phyloP scores from a whole-genome alignment of 2,888 invertebrate species.

The Nebria salina region DNA sequence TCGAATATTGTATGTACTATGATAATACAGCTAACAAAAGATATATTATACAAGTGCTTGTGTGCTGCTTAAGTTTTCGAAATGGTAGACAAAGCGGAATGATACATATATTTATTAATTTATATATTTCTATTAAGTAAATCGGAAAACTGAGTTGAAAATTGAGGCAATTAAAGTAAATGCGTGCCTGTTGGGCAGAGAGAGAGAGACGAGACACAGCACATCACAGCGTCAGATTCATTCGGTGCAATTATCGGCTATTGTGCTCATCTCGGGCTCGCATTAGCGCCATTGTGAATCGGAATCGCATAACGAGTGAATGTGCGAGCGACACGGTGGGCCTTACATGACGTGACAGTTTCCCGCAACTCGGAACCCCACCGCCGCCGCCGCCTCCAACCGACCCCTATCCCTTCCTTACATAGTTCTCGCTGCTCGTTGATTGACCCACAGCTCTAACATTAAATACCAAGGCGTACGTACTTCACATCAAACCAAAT shows the following conservation, averaged over 20 bases:
- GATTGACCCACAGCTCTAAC: too few relatives aligned
- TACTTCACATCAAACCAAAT: too few relatives aligned
- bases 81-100: too few relatives aligned
- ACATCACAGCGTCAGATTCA: slow-evolving; percentile 43
- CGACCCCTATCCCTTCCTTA: neutral
- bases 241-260: slow-evolving; percentile 57
- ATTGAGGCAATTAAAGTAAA: neutral
- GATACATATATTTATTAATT: too few relatives aligned
- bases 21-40: too few relatives aligned
- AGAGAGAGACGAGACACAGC: neutral
- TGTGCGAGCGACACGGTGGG: slow-evolving; percentile 23
- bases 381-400: slow-evolving; percentile 22
- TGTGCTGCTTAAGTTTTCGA: too few relatives aligned
- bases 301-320: slow-evolving; percentile 41
- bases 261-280: slow-evolving; percentile 53
- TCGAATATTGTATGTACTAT: too few relatives aligned
- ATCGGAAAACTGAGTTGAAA: neutral
- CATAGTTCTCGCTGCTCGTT: too few relatives aligned
- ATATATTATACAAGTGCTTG: too few relatives aligned
- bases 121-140: too few relatives aligned
- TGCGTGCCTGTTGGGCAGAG: slow-evolving; percentile 2
- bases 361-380: slow-evolving; percentile 27
- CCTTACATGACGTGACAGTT: slow-evolving; percentile 50
- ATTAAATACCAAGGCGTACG: too few relatives aligned
- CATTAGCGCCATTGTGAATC: slow-evolving; percentile 56